Evolutionary conservation across 1,140 invertebrate genomes (phyloP), one percentile per base, ranked within the genome.

Genomic region (Musca vetustissima): DNA sequence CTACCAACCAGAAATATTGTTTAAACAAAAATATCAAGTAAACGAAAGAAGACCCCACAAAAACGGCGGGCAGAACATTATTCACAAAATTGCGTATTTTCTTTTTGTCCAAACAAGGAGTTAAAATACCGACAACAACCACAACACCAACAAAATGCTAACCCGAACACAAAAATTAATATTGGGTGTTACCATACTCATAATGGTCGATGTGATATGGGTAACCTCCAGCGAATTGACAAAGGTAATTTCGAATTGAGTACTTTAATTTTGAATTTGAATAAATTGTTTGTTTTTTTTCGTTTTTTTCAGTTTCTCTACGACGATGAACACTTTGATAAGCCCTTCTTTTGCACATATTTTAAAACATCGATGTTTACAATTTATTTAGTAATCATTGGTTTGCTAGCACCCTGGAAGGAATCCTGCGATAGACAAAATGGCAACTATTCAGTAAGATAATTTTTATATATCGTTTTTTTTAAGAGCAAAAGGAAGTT

Each of bases 291-390:
- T 53, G 15, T 70, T 55, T 72, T 69, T 64, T 57, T 68, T 87
- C 88, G 65, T n/a, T n/a, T n/a, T n/a, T n/a, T n/a, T n/a, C 84
- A 96, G 93, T 94, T 92, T 83, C 88, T 95, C 59, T 95, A 94
- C 76, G 87, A 89, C 72, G 87, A 93, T 84, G 89, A 89, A 76
- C 85, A 90, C 21, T 95, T 88, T 78, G 87, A 93, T 76, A 95
- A 95, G 75, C 93, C 94, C 66, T 95, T 94, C 83, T 96, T 95
- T 82, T 94, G 88, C 73, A 94, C 93, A 8, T 96, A 94, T 81
- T 83, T 94, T 43, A 95, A 95, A 83, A 95, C 92, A 11, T 92
- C 91, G 8, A 92, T 96, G 91, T 95, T 96, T 78, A 89, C 89
- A 1, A 80, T 95, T 21, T 96, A 95, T 80, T 83, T 96, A 59